A percentile compares a stretch with the other conserved stretches of the same genome.
Conservation (phyloP, 2,797 vertebrate species). For the Arnoldichthys spilopterus region DNA sequence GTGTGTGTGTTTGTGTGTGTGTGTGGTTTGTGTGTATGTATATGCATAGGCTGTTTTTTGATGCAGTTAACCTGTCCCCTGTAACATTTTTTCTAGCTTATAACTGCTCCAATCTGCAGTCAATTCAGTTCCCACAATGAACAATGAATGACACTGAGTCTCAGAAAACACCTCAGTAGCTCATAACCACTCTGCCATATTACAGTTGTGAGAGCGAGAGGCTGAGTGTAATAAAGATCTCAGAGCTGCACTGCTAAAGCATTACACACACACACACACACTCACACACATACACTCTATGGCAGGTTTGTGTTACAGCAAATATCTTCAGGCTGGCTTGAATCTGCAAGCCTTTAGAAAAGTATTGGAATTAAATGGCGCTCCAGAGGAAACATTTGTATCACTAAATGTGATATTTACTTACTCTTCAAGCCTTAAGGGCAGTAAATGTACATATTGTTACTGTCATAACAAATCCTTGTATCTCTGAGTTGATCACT, state of each 20-base stretch:
- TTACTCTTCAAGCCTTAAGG: background rate
- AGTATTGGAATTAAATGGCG: slow-evolving; percentile 36
- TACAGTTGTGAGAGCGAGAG: slow-evolving; percentile 10
- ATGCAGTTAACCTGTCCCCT: slow-evolving; percentile 62
- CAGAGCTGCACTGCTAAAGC: slow-evolving; percentile 28
- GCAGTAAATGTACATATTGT: background rate
- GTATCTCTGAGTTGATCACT: too few species aligned
- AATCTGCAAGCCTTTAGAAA: slow-evolving; percentile 34
- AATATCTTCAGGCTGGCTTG: slow-evolving; percentile 37
- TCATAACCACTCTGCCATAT: slow-evolving; percentile 46
- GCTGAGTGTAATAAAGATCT: slow-evolving; percentile 41
- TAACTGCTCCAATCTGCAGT: slow-evolving; percentile 19
- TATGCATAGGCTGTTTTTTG: slow-evolving; percentile 59
- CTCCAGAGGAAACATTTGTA: slow-evolving; percentile 23
- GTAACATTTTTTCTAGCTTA: background rate
- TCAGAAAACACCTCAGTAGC: slow-evolving; percentile 41
- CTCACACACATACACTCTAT: background rate
- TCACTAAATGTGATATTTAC: slow-evolving; percentile 2
- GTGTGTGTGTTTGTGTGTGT: slow-evolving; percentile 37
- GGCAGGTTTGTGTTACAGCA: slow-evolving; percentile 49
- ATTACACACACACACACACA: background rate
- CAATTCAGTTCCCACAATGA: slow-evolving; percentile 30
- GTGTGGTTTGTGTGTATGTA: slow-evolving; percentile 7
- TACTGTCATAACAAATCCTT: too few species aligned
- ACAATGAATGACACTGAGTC: slow-evolving; percentile 40